phyloP scores from a whole-genome alignment of 1,140 invertebrate genomes.

The Phymorhynchus buccinoides region DNA sequence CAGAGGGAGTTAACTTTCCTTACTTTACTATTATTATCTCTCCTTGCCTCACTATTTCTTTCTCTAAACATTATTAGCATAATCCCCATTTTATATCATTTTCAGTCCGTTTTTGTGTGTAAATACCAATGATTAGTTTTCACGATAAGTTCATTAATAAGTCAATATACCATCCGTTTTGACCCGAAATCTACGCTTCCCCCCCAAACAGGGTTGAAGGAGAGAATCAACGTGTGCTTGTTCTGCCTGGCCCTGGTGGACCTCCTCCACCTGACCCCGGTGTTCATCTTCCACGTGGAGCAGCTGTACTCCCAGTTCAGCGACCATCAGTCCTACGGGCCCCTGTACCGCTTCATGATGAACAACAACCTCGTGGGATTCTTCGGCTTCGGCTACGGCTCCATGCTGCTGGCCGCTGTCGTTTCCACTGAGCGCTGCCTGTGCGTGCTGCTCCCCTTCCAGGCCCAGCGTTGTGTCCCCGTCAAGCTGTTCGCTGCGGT shows the following conservation, averaged over 20 bases:
- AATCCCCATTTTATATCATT: no score
- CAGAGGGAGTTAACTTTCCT: no score
- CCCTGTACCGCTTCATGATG: not conserved
- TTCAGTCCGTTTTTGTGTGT: not conserved
- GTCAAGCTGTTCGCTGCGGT: not conserved
- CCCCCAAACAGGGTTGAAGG: not conserved
- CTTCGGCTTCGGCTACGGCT: slow-evolving; percentile 17
- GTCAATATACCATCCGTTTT: no score
- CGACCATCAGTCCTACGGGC: not conserved
- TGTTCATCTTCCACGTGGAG: slow-evolving; percentile 11
- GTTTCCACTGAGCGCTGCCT: slow-evolving; percentile 14
- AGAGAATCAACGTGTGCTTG: slow-evolving; percentile 20
- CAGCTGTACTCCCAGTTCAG: slow-evolving; percentile 25
- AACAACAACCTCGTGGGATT: slow-evolving; percentile 29
- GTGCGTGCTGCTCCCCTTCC: slow-evolving; percentile 8
- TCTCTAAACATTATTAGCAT: no score
- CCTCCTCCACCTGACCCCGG: not conserved
- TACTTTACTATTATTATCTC: not conserved
- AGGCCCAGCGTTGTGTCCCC: not conserved
- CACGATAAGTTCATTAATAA: no score
- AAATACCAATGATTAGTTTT: not conserved
- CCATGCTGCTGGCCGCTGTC: slow-evolving; percentile 12
- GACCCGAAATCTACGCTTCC: not conserved
- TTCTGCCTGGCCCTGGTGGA: slow-evolving; percentile 8
- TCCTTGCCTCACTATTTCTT: no score